phyloP scores from a whole-genome alignment of 2,113 vertebrate genomes.

The Thamnophis sirtalis region DNA sequence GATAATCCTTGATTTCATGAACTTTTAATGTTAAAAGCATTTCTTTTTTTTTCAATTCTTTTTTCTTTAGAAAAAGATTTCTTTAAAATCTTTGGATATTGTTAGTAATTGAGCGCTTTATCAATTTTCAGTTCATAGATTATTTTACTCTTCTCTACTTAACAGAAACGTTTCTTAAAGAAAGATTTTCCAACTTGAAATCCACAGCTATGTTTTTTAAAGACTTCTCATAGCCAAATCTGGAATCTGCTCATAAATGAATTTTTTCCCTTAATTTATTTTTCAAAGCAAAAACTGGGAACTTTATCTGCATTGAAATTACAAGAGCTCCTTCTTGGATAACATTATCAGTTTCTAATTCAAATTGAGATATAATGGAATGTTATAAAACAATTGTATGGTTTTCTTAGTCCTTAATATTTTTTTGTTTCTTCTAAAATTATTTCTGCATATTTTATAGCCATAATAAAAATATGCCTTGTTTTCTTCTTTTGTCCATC shows the following conservation, averaged over 20 bases:
- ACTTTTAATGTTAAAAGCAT: not conserved
- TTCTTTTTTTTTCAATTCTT: conserved; percentile 8
- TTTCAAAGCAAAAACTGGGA: conserved; percentile 20
- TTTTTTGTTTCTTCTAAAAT: not conserved
- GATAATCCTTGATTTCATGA: not conserved
- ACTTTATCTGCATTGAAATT: not conserved
- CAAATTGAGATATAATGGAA: conserved; percentile 36
- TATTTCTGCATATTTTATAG: not conserved
- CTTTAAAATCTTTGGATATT: conserved; percentile 16
- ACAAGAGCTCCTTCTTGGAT: not conserved
- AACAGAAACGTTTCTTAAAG: not conserved
- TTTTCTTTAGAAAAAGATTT: not conserved
- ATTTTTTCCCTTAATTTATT: not conserved
- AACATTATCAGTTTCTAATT: not conserved
- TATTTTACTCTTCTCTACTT: not conserved
- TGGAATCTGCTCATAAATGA: conserved; percentile 42
- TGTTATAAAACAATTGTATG: not conserved
- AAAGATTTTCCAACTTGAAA: conserved; percentile 32
- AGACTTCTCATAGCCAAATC: conserved; percentile 11
- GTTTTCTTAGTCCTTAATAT: conserved; percentile 14
- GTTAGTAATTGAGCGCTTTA: not conserved
- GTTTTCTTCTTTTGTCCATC: not conserved
- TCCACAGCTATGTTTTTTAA: conserved; percentile 39
- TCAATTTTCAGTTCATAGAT: not conserved
- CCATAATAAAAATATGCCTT: not conserved